Evolutionary conservation across 2,888 invertebrate species (phyloP).

Genomic region (Leptogaster cylindrica): DNA sequence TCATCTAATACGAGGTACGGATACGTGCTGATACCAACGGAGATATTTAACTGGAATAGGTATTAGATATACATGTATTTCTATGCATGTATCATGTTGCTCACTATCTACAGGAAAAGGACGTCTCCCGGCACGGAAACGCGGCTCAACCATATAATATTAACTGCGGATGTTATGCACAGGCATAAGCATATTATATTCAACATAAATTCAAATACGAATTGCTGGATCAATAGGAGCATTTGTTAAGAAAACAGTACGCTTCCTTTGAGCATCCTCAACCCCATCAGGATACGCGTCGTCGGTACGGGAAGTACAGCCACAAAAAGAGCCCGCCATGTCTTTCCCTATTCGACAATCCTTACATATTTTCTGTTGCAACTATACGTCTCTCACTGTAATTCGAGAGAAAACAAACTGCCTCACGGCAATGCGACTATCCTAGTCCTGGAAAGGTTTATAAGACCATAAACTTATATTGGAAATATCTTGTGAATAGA

Average conservation of each 20-base stretch:
- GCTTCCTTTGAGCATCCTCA: not conserved
- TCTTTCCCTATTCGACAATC: too few relatives aligned
- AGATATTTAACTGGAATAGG: too few relatives aligned
- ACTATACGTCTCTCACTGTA: too few relatives aligned
- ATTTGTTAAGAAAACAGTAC: not conserved
- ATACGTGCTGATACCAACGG: too few relatives aligned
- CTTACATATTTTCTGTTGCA: too few relatives aligned
- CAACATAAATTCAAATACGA: slow-evolving; percentile 29
- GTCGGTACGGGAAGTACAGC: too few relatives aligned
- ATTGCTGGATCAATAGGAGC: not conserved
- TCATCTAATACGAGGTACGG: too few relatives aligned
- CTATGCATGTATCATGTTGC: not conserved
- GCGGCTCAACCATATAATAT: not conserved
- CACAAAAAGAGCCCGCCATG: too few relatives aligned
- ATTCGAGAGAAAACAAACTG: too few relatives aligned
- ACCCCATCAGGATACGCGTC: too few relatives aligned
- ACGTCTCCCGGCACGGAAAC: not conserved
- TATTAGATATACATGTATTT: not conserved
- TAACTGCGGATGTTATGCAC: not conserved
- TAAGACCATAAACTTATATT: slow-evolving; percentile 2
- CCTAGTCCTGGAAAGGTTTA: not conserved
- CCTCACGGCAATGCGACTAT: not conserved
- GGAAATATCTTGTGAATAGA: not conserved
- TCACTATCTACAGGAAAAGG: not conserved
- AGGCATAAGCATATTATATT: slow-evolving; percentile 23